Conservation (phyloP, 2,888 invertebrate genomes). For the Drosophila putrida region DNA sequence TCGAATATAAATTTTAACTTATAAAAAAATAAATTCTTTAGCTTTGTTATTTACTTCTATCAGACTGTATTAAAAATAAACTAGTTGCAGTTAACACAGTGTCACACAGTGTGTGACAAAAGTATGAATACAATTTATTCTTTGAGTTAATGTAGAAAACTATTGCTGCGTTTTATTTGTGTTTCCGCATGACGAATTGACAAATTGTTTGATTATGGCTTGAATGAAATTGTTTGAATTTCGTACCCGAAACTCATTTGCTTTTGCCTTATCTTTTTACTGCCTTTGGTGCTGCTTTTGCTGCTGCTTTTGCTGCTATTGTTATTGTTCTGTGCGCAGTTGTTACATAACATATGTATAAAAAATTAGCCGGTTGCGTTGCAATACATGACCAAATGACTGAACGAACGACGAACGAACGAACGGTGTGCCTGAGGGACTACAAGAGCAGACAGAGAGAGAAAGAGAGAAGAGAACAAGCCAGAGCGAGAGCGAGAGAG, state of each 20-base stretch:
- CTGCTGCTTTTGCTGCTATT: neutral
- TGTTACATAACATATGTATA: constrained; percentile 40
- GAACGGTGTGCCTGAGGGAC: neutral
- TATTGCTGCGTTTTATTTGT: constrained; percentile 56
- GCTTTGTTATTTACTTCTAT: neutral
- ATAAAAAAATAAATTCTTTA: neutral
- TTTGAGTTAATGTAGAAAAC: constrained; percentile 7
- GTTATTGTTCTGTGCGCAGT: constrained; percentile 16
- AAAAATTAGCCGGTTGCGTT: constrained; percentile 47
- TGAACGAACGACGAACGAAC: neutral
- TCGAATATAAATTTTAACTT: neutral
- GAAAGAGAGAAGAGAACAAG: constrained; percentile 3
- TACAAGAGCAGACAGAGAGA: neutral
- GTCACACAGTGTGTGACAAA: neutral
- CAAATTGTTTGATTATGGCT: constrained; percentile 42
- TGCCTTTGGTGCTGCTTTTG: neutral
- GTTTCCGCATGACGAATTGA: constrained; percentile 53
- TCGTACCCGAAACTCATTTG: constrained; percentile 23
- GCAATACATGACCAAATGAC: constrained; percentile 12
- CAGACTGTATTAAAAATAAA: neutral
- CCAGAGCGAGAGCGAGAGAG: constrained; percentile 25
- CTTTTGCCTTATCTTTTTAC: constrained; percentile 33
- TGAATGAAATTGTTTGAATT: constrained; percentile 39
- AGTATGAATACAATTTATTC: too few species aligned
- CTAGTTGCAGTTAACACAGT: neutral